These are phyloP conservation scores for Triops cancriformis DNA, from an alignment of 1,140 invertebrate genomes.

Conservation along the genomic window DNA sequence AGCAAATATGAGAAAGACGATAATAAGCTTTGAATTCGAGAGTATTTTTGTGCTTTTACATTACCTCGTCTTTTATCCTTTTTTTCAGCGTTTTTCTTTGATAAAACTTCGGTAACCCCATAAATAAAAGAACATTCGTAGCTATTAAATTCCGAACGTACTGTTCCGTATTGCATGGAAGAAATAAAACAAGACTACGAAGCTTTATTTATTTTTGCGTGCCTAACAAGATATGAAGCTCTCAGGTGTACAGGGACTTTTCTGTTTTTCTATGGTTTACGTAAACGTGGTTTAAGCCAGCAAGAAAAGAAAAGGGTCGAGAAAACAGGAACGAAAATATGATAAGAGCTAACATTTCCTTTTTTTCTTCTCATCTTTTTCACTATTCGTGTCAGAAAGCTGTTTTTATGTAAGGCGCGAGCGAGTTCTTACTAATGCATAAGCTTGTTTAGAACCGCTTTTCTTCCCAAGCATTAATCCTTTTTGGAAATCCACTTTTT, in stretches of 20 bases:
- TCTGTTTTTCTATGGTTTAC: no score
- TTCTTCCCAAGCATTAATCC: background rate
- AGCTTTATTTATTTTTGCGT: background rate
- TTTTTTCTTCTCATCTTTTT: background rate
- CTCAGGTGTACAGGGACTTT: no score
- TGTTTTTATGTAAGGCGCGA: background rate
- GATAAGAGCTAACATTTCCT: background rate
- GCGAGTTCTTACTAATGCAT: slow-evolving; percentile 10
- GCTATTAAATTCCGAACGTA: no score
- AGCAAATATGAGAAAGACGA: no score
- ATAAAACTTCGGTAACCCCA: background rate
- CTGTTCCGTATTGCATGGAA: background rate
- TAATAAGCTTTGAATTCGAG: no score
- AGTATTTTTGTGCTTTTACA: no score
- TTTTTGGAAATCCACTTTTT: background rate
- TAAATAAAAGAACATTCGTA: background rate
- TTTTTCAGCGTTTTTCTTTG: background rate
- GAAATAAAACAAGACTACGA: background rate
- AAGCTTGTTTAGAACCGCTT: background rate
- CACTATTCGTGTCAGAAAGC: background rate
- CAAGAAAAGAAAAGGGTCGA: no score
- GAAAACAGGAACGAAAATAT: background rate
- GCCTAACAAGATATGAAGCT: no score
- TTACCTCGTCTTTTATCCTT: background rate
- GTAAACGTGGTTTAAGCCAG: no score